phyloP scores from a whole-genome alignment of 2,888 invertebrate genomes.

The Andrena trimmerana region DNA sequence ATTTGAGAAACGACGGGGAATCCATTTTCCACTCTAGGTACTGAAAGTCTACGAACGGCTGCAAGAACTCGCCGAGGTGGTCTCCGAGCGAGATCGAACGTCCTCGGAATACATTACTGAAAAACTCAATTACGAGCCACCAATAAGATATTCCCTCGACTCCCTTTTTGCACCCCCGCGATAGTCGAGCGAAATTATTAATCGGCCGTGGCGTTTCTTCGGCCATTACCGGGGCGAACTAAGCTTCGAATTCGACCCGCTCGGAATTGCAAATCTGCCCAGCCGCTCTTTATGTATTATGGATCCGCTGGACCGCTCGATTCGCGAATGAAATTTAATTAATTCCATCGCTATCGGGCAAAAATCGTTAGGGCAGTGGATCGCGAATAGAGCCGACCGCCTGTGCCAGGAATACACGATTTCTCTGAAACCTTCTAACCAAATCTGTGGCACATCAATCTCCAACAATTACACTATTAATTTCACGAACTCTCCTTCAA shows the following conservation, averaged over 20 bases:
- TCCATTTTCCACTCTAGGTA: not conserved
- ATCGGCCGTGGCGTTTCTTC: conserved; percentile 51
- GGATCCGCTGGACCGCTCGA: conserved; percentile 39
- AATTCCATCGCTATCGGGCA: conserved; percentile 10
- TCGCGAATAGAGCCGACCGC: not conserved
- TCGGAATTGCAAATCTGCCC: conserved; percentile 53
- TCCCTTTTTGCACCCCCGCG: conserved; percentile 27
- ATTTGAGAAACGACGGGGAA: too few species aligned
- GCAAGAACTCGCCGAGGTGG: conserved; percentile 13
- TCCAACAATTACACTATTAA: too few species aligned
- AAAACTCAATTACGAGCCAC: conserved; percentile 53
- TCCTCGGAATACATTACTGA: conserved; percentile 45
- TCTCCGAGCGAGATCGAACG: conserved; percentile 32
- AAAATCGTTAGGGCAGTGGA: conserved; percentile 15
- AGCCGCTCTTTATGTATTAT: conserved; percentile 55
- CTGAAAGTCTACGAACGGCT: not conserved
- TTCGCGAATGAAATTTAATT: conserved; percentile 52
- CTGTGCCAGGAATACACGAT: too few species aligned
- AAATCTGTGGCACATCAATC: too few species aligned
- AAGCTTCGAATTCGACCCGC: conserved; percentile 36
- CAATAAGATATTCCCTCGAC: conserved; percentile 37
- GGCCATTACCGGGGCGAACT: conserved; percentile 49
- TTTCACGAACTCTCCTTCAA: too few species aligned
- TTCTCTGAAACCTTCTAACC: too few species aligned
- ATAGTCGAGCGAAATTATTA: conserved; percentile 59